Evolutionary conservation across 2,888 invertebrate genomes (phyloP), one percentile per base, ranked within the genome.

Genomic region (Ernsta delagoae): DNA sequence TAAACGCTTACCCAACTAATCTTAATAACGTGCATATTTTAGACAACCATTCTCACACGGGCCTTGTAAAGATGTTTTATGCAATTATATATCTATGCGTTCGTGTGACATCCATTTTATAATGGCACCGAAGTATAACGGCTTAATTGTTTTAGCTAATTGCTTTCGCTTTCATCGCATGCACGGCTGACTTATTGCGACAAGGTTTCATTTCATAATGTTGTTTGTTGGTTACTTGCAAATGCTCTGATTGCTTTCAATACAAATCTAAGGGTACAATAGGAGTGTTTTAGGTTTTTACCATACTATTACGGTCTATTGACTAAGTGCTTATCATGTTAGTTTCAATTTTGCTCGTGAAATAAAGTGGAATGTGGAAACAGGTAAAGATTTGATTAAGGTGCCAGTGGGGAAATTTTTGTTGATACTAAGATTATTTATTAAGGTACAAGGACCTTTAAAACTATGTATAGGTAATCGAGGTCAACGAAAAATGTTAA

Each of bases 91-190:
- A 11, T 45, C 43, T 45, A n/a, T 45, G 11, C 43, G 43, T 45
- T 45, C 43, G 43, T 45, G 43, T 45, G 43, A 45, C 43, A n/a
- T 45, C 43, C 43, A 45, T 45, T n/a, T 11, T 11, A 11, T 45
- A 45, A 45, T 45, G 11, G 43, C 11, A 11, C 43, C 5, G 4
- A 45, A 45, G 43, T 11, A 11, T 45, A 45, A 45, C 43, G n/a
- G 43, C 43, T 12, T 45, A n/a, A 45, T 45, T 48, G 48, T 48
- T 48, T 48, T 12, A 48, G 48, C 12, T n/a, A 48, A 48, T 48
- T 48, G 12, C 12, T 12, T 48, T 48, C 48, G 48, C 48, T 48
- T 48, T 48, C 48, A 48, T 12, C 48, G 48, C 48, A 12, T 48
- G 24, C 24, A 24, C 24, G 48, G 12, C 50, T 50, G 12, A 50